Evolutionary conservation across 2,888 invertebrate genomes (phyloP).

Genomic region (Antheraea assamensis): DNA sequence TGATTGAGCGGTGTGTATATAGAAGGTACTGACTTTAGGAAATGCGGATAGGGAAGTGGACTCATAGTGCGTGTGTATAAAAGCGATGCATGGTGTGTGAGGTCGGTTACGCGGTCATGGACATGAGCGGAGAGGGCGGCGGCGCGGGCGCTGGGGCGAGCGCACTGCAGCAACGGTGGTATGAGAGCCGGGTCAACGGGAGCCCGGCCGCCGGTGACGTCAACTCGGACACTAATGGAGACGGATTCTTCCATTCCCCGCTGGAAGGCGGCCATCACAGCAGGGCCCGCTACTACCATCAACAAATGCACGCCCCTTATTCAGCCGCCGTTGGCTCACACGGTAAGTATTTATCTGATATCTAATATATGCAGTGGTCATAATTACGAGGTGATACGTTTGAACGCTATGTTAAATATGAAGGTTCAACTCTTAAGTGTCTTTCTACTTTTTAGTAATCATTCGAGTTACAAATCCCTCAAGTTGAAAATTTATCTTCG

Average conservation of each 20-base stretch:
- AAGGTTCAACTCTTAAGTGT: too few species aligned
- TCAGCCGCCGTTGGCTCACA: conserved; percentile 79
- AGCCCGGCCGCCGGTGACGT: conserved; percentile 76
- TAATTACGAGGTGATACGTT: not conserved
- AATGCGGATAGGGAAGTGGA: conserved; percentile 75
- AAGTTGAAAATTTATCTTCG: too few species aligned
- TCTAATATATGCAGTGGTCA: not conserved
- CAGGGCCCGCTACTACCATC: conserved; percentile 81
- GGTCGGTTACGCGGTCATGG: conserved; percentile 73
- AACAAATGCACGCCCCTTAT: conserved; percentile 82
- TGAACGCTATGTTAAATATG: too few species aligned
- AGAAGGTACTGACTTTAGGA: conserved; percentile 53
- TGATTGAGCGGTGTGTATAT: conserved; percentile 42
- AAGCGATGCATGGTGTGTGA: conserved; percentile 82
- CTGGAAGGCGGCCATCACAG: conserved; percentile 80
- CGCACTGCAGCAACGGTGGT: conserved; percentile 80
- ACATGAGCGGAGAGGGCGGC: conserved; percentile 78
- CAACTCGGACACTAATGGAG: conserved; percentile 77
- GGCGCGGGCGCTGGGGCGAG: conserved; percentile 67
- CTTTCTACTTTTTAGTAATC: not conserved
- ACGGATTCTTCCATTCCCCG: conserved; percentile 81
- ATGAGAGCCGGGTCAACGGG: conserved; percentile 80
- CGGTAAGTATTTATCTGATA: conserved; percentile 55
- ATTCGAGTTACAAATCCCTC: not conserved
- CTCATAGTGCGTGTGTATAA: conserved; percentile 75